Evolutionary conservation across 2,113 vertebrate genomes (phyloP), one percentile per base, ranked within the genome.

Genomic region (Nerophis lumbriciformis): DNA sequence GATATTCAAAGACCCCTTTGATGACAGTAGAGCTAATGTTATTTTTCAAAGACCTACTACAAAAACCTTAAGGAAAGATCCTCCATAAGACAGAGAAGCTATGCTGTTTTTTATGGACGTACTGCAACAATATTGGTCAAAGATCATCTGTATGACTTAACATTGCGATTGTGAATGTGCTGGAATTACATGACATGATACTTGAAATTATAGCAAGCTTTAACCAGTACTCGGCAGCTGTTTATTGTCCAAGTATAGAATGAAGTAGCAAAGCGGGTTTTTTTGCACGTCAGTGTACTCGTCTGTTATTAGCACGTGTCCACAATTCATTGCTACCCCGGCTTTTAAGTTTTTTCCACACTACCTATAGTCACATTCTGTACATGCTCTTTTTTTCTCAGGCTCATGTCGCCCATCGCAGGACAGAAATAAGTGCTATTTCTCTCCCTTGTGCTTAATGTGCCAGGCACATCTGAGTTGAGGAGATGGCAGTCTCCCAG

Each of bases 351-450:
- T 64, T 82, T 82, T 68, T 71, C 56, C 65, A 79, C 59, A 65
- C 28, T 36, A 61, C 53, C 52, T 54, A 2, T 3, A 52, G 69
- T 57, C 15, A 62, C 73, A 78, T 59, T 69, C 52, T 5, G 37
- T 58, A 52, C 71, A 59, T 59, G 44, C 49, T 59, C 53, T 73
- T 75, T 72, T 59, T 60, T 65, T 61, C 69, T 15, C 15, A 0
- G 11, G 61, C 72, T 80, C 70, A 60, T 39, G 57, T 62, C 85
- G 78, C 81, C 82, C 82, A 81, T 76, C 67, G 14, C 49, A 14
- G 66, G 77, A 83, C 83, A 83, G 73, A 88, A 85, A 86, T 85
- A 83, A 79, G 78, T 77, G 69, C 80, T 77, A 78, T 84, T 53
- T 66, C 72, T 76, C 54, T 12, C 42, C 71, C 68, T 28, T 19